Evolutionary conservation across 2,113 vertebrate species (phyloP).

Genomic region (Isichthys henryi): DNA sequence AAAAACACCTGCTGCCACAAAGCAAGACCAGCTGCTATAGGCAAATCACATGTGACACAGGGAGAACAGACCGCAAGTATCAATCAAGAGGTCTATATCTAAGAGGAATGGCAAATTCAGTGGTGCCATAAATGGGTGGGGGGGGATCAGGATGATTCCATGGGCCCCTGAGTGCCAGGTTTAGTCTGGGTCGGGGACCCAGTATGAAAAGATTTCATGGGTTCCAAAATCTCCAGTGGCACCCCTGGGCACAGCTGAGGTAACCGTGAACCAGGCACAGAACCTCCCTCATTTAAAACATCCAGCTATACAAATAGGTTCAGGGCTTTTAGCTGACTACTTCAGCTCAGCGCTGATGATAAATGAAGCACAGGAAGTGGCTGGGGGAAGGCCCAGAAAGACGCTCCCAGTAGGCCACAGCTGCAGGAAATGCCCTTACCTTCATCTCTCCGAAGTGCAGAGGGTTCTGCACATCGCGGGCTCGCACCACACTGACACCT

Average conservation of each 20-base stretch:
- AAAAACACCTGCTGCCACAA: background rate
- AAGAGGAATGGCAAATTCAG: background rate
- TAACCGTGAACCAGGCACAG: background rate
- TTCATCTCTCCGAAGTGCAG: slow-evolving; percentile 86
- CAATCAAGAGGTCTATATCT: background rate
- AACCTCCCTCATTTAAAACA: background rate
- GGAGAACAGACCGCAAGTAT: background rate
- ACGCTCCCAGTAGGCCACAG: background rate
- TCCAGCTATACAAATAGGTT: background rate
- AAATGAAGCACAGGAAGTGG: background rate
- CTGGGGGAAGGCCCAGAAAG: background rate
- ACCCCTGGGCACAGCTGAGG: background rate
- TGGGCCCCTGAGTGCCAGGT: background rate
- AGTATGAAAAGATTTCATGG: background rate
- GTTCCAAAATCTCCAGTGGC: background rate
- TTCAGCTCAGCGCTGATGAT: background rate
- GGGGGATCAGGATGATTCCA: background rate
- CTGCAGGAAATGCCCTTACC: slow-evolving; percentile 53
- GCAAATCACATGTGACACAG: background rate
- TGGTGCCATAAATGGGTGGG: background rate
- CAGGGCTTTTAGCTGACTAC: background rate
- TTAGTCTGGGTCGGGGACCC: background rate
- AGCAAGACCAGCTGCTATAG: background rate
- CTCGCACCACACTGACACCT: slow-evolving; percentile 75
- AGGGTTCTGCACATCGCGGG: slow-evolving; percentile 75